Evolutionary conservation across 92 coral and sea anemone species (phyloP), one percentile per base, ranked within the genome.

Genomic region (Ricordea florida): DNA sequence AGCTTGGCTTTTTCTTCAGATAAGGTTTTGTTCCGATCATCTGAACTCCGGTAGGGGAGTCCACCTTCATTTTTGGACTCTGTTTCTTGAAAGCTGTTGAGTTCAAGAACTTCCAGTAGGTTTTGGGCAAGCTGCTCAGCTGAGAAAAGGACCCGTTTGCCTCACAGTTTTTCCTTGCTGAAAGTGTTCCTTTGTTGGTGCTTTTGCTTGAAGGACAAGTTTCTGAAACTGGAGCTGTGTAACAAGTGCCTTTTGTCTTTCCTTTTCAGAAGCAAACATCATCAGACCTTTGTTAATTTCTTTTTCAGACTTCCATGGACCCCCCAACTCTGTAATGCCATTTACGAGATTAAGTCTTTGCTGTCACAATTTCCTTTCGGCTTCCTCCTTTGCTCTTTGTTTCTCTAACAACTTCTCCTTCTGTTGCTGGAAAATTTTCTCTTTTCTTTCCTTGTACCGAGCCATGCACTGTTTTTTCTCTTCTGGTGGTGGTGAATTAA

Each of bases 141-240:
- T 15, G 66, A 70, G 42, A 70, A 70, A 10, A 55, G 6, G 18
- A 70, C 23, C 9, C 43, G 74, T 24, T 44, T 44, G 7, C 78
- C 42, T 10, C 60, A 35, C 56, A 70, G 56, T 10, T 16, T 70
- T 55, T 24, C 55, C 42, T 70, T 55, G 66, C 61, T 70, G 78
- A 45, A 70, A 70, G 51, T 55, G 78, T 70, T 69, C 78, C 42
- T 70, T 70, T 11, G 78, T 52, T 10, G 55, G 78, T 4, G 51
- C 32, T 29, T 10, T 29, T 29, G 66, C 78, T 13, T 57, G 63
- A n/a, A 74, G 36, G 41, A 53, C 53, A 31, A 32, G 4, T 56
- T 56, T 56, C 62, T 56, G 40, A 56, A 56, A 56, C 16, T 56
- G 62, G 37, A 34, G 36, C 48, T 40, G 78, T 4, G 38, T 52